phyloP scores from a whole-genome alignment of 1,140 invertebrate genomes.

The Fragariocoptes setiger region DNA sequence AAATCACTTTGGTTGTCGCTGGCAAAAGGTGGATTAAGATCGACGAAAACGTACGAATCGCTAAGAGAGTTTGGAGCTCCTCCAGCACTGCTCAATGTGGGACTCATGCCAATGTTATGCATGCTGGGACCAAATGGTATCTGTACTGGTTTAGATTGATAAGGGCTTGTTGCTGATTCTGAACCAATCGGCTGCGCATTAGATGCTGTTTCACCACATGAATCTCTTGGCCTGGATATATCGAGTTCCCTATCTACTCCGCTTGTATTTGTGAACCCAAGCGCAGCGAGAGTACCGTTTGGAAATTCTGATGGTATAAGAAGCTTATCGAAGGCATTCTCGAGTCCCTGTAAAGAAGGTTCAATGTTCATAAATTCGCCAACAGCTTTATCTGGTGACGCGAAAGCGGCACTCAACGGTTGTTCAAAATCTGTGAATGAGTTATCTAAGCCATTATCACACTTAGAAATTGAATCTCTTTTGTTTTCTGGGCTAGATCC shows the following conservation, averaged over 20 bases:
- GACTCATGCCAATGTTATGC: not conserved
- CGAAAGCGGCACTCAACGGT: not conserved
- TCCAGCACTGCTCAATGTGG: constrained; percentile 3
- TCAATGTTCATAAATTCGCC: not conserved
- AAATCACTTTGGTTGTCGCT: constrained; percentile 4
- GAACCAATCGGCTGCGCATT: not conserved
- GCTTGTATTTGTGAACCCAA: too few relatives aligned
- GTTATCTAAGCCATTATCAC: not conserved
- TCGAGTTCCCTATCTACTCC: too few relatives aligned
- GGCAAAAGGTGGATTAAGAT: constrained; percentile 9
- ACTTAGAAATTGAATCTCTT: not conserved
- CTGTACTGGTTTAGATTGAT: constrained; percentile 1
- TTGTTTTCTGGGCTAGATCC: too few relatives aligned
- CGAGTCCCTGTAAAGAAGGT: not conserved
- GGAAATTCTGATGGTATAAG: too few relatives aligned
- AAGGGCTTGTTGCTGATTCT: not conserved
- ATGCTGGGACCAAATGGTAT: not conserved
- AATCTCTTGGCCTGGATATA: too few relatives aligned
- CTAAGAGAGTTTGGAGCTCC: constrained; percentile 1
- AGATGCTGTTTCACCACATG: not conserved
- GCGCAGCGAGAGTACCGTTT: too few relatives aligned
- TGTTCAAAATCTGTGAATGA: too few relatives aligned
- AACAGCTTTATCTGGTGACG: not conserved
- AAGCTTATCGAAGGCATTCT: not conserved
- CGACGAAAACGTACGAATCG: constrained; percentile 9